phyloP scores from a whole-genome alignment of 1,140 invertebrate species.

The Drosophila kohkoa region DNA sequence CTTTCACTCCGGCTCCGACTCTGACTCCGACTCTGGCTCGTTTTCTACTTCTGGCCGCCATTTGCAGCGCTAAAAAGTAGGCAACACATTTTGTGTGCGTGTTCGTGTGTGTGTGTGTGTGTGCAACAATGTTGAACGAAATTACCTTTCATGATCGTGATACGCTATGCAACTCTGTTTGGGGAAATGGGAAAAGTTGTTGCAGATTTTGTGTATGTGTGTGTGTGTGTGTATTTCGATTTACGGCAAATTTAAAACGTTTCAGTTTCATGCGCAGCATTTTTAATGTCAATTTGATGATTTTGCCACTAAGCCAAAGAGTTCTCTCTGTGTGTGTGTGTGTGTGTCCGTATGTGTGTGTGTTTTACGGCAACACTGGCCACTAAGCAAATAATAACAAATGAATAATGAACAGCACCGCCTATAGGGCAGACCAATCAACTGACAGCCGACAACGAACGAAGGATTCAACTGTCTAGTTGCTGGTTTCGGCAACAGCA shows the following conservation, averaged over 20 bases:
- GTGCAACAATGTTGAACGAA: constrained; percentile 22
- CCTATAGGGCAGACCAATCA: constrained; percentile 35
- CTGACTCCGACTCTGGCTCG: no score
- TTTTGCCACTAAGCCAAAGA: constrained; percentile 21
- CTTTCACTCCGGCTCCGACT: background rate
- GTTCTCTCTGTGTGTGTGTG: background rate
- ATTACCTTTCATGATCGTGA: no score
- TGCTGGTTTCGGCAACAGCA: constrained; percentile 14
- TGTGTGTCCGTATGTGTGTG: background rate
- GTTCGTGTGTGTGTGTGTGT: constrained; percentile 12
- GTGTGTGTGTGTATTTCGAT: background rate
- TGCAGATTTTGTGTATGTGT: no score
- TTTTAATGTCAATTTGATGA: constrained; percentile 48
- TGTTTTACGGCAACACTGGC: constrained; percentile 17
- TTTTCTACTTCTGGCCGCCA: background rate
- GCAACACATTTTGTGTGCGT: constrained; percentile 31
- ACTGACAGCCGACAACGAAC: constrained; percentile 8
- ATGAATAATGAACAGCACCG: constrained; percentile 57
- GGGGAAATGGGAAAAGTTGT: no score
- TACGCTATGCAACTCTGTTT: no score
- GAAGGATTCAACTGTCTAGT: constrained; percentile 25
- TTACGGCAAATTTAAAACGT: constrained; percentile 3
- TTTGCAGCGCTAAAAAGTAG: constrained; percentile 35
- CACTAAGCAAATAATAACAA: constrained; percentile 53
- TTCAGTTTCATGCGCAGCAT: constrained; percentile 16